Conservation (phyloP, 2,797 vertebrate species). For the Pteronotus mesoamericanus region DNA sequence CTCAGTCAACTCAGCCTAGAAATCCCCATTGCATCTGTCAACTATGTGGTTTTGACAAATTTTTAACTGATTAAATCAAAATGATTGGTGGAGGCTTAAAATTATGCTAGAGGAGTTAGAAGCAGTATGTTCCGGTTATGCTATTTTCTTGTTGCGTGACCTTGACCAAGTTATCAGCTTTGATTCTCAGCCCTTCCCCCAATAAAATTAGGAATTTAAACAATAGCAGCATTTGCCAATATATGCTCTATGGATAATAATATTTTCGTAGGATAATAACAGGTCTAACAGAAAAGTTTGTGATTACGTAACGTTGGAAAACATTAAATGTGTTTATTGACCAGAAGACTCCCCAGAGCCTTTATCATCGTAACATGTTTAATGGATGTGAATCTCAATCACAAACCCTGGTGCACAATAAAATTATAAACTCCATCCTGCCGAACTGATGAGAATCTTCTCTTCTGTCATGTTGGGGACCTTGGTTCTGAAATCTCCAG, state of each 20-base stretch:
- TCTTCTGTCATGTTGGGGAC: not conserved
- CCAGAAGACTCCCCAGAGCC: not conserved
- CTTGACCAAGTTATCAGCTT: not conserved
- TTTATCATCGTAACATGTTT: not conserved
- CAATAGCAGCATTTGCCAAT: not conserved
- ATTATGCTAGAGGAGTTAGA: not conserved
- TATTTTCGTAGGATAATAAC: not conserved
- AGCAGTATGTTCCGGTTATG: not conserved
- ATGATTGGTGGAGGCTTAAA: not conserved
- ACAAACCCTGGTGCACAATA: not conserved
- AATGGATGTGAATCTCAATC: not conserved
- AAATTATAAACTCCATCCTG: not conserved
- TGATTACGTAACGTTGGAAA: not conserved
- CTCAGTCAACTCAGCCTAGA: not conserved
- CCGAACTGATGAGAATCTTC: not conserved
- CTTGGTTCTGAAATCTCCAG: not conserved
- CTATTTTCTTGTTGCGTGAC: no score
- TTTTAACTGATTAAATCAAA: conserved; percentile 31
- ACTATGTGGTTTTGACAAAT: conserved; percentile 1
- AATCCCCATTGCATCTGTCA: not conserved
- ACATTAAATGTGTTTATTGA: not conserved
- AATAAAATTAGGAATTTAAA: not conserved
- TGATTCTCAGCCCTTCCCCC: not conserved
- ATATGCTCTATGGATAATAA: not conserved
- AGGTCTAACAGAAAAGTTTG: not conserved